Conservation (phyloP, 2,113 vertebrate species). For the Mesoclemmys tuberculata region DNA sequence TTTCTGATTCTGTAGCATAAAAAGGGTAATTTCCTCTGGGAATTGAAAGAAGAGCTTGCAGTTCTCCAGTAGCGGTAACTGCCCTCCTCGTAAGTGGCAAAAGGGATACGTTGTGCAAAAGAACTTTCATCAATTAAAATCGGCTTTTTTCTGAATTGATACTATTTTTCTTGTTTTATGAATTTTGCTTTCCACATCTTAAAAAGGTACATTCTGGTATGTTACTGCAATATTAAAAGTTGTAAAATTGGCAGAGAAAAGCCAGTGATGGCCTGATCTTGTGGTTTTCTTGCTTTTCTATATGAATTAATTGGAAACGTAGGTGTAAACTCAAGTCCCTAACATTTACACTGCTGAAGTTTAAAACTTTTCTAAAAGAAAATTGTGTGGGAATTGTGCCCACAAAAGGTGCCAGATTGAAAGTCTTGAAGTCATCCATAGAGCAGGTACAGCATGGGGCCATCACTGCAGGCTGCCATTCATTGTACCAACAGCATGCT, state of each 20-base stretch:
- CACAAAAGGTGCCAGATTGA: neutral
- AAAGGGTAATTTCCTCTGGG: neutral
- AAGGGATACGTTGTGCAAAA: neutral
- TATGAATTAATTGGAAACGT: neutral
- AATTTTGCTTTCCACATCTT: neutral
- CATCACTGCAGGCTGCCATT: neutral
- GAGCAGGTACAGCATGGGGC: neutral
- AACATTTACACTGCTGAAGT: neutral
- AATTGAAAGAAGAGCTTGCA: neutral
- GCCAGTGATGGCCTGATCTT: neutral
- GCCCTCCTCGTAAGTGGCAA: neutral
- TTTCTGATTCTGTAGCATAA: neutral
- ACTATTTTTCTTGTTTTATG: neutral
- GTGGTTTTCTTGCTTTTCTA: neutral
- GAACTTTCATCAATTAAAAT: neutral
- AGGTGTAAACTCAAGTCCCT: neutral
- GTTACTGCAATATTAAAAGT: neutral
- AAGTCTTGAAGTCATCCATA: neutral
- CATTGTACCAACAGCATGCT: neutral
- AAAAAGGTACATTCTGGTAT: neutral
- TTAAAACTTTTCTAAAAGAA: neutral
- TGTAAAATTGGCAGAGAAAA: constrained; percentile 12
- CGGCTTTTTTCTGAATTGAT: neutral
- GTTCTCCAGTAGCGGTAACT: constrained; percentile 7
- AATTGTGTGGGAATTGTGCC: neutral